Conservation (phyloP, 2,797 vertebrate genomes). For the Anableps anableps region DNA sequence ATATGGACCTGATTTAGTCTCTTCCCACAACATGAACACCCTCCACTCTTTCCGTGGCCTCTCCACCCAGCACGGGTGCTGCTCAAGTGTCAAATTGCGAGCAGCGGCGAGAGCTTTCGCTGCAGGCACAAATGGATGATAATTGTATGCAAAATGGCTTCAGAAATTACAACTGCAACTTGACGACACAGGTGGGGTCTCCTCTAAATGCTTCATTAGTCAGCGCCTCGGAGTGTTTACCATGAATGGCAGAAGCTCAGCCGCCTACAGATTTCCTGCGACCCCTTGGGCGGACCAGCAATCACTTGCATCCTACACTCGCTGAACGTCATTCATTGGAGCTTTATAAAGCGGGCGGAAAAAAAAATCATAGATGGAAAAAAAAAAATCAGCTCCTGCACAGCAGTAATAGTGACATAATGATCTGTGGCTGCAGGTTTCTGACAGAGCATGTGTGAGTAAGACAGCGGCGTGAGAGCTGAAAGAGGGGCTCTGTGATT, state of each 20-base stretch:
- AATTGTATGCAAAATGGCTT: constrained; percentile 49
- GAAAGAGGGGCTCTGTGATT: constrained; percentile 39
- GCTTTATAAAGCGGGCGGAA: constrained; percentile 14
- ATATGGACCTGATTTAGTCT: constrained; percentile 25
- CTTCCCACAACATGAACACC: constrained; percentile 32
- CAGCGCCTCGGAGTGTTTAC: constrained; percentile 12
- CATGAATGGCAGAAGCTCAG: constrained; percentile 35
- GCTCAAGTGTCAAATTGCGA: constrained; percentile 26
- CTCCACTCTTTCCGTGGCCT: constrained; percentile 25
- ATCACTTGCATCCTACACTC: constrained; percentile 7
- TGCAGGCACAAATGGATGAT: constrained; percentile 49
- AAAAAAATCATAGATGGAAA: constrained; percentile 4
- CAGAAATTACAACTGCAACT: constrained; percentile 39
- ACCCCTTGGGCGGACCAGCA: constrained; percentile 29
- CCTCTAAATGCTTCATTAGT: constrained; percentile 37
- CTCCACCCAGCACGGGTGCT: constrained; percentile 2
- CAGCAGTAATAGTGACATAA: neutral
- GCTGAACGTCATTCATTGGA: constrained; percentile 43
- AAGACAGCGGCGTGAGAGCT: constrained; percentile 20
- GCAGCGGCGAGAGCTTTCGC: constrained; percentile 28
- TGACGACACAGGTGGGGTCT: constrained; percentile 18
- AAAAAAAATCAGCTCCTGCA: constrained; percentile 1
- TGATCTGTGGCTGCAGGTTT: constrained; percentile 17
- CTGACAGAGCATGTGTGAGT: constrained; percentile 18
- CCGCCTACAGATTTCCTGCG: constrained; percentile 46